Percentiles rank a stretch among this genome's conserved stretches.
These are phyloP conservation scores for Lysandra bellargus DNA, from an alignment of 2,888 invertebrate species.

Conservation along the genomic window DNA sequence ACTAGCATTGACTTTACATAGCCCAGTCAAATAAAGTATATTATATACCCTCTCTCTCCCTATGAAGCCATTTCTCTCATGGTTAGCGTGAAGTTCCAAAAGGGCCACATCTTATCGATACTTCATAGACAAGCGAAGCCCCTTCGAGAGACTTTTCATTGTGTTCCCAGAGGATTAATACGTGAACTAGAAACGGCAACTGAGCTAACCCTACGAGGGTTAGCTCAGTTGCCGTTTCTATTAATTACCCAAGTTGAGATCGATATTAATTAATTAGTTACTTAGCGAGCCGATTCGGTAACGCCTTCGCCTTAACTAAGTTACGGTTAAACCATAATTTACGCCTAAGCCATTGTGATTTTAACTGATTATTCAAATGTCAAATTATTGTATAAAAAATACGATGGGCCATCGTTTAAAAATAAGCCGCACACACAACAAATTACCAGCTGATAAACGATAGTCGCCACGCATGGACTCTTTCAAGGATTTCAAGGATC, in stretches of 20 bases:
- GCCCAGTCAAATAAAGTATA: not conserved
- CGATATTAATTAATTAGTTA: conserved; percentile 42
- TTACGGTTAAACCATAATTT: conserved; percentile 24
- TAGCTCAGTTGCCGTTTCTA: conserved; percentile 72
- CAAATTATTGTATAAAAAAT: not conserved
- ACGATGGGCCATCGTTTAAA: too few species aligned
- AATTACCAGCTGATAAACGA: too few species aligned
- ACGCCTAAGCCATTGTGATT: not conserved
- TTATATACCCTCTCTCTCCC: not conserved
- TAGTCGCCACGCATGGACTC: too few species aligned
- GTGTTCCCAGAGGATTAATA: conserved; percentile 67
- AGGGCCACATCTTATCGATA: conserved; percentile 24
- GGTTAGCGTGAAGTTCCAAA: not conserved
- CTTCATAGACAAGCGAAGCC: conserved; percentile 40
- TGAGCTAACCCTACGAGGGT: too few species aligned
- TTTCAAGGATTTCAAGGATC: too few species aligned
- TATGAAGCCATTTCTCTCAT: not conserved
- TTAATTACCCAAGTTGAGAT: conserved; percentile 67
- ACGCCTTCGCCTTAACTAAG: conserved; percentile 28
- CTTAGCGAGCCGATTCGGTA: conserved; percentile 34
- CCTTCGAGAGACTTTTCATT: conserved; percentile 58
- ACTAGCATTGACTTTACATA: not conserved
- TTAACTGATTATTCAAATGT: not conserved
- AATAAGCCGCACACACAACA: not conserved
- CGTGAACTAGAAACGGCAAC: too few species aligned